phyloP scores from a whole-genome alignment of 2,888 invertebrate genomes.

The Chrysotoxum bicinctum region DNA sequence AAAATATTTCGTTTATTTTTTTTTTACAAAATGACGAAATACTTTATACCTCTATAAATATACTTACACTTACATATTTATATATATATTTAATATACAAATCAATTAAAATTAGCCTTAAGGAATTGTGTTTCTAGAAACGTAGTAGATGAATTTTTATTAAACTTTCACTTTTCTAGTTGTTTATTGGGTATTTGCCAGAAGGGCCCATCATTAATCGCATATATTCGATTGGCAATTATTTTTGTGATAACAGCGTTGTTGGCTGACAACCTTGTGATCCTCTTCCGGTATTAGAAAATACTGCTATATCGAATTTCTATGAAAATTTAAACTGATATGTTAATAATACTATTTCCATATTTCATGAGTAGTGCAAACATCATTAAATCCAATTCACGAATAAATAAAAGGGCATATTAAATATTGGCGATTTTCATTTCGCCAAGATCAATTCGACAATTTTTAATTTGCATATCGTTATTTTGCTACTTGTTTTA shows the following conservation, averaged over 20 bases:
- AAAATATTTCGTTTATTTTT: slow-evolving; percentile 61
- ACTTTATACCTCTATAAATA: not conserved
- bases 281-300: slow-evolving; percentile 46
- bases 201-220: slow-evolving; percentile 4
- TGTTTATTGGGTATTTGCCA: slow-evolving; percentile 36
- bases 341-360: too few species aligned
- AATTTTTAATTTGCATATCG: too few species aligned
- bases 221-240: slow-evolving; percentile 26
- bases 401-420: too few species aligned
- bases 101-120: not conserved
- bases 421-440: too few species aligned
- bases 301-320: not conserved
- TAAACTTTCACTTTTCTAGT: slow-evolving; percentile 46
- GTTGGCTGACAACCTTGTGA: slow-evolving; percentile 36
- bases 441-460: too few species aligned
- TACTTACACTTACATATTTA: too few species aligned
- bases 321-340: not conserved
- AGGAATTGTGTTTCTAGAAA: slow-evolving; percentile 17
- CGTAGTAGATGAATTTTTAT: slow-evolving; percentile 2
- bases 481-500: too few species aligned
- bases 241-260: not conserved
- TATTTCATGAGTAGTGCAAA: too few species aligned
- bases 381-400: too few species aligned
- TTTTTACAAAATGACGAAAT: slow-evolving; percentile 40
- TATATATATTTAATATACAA: not conserved